Evolutionary conservation across 53 echinoderm and acorn worm species (phyloP).

Genomic region (Henricia sp.): DNA sequence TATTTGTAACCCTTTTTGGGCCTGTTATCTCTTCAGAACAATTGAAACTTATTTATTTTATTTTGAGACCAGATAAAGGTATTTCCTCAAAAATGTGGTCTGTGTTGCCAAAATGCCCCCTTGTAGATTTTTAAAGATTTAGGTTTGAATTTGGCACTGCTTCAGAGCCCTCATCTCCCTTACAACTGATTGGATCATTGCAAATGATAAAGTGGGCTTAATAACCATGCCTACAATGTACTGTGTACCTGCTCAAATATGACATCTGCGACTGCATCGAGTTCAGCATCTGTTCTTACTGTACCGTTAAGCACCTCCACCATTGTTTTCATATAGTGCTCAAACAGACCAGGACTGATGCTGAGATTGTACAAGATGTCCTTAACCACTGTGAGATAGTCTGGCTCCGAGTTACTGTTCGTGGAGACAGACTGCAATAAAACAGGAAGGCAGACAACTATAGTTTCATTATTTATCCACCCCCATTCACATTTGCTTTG

Average conservation of each 20-base stretch:
- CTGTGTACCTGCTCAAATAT: conserved; percentile 87
- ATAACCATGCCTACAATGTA: no score
- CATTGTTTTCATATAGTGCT: conserved; percentile 70
- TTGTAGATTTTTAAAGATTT: no score
- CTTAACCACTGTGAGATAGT: conserved; percentile 56
- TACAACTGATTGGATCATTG: no score
- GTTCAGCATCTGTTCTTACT: conserved; percentile 53
- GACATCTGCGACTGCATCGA: conserved; percentile 65
- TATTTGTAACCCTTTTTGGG: no score
- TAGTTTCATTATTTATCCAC: neutral
- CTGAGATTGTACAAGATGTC: conserved; percentile 78
- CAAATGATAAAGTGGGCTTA: no score
- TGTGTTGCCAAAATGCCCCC: no score
- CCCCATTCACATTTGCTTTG: neutral
- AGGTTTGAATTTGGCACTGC: no score
- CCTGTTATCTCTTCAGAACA: no score
- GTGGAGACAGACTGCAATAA: neutral
- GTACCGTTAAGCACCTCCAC: conserved; percentile 62
- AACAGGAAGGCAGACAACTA: neutral
- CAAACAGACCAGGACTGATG: conserved; percentile 70
- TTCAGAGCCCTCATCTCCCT: neutral
- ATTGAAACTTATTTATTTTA: no score
- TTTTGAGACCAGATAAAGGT: no score
- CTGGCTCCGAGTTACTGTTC: conserved; percentile 25
- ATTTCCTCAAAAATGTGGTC: no score